Percentiles rank a stretch among this genome's conserved stretches.
These are phyloP conservation scores for Brachionus sp. DNA, from an alignment of 1,140 invertebrate species.

Conservation along the genomic window DNA sequence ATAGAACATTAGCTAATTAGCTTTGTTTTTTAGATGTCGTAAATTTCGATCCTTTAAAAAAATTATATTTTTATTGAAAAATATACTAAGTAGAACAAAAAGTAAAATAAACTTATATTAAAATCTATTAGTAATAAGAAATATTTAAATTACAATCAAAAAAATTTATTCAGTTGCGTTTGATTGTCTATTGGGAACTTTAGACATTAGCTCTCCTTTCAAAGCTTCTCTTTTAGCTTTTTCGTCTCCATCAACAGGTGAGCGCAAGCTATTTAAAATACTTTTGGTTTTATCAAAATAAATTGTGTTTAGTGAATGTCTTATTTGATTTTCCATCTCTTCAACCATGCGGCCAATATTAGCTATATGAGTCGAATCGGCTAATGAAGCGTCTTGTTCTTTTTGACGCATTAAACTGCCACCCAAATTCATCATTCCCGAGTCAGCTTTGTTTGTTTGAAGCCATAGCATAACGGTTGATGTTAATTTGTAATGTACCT, in stretches of 20 bases:
- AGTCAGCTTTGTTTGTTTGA: constrained; percentile 87
- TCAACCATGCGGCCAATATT: constrained; percentile 81
- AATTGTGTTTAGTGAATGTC: constrained; percentile 94
- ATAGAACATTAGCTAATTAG: not conserved
- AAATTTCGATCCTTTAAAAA: not conserved
- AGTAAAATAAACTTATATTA: not conserved
- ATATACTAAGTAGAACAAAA: not conserved
- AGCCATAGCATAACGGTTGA: constrained; percentile 99
- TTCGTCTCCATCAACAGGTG: constrained; percentile 41
- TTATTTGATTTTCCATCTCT: constrained; percentile 99
- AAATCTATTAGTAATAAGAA: not conserved
- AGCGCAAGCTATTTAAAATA: constrained; percentile 93
- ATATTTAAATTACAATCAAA: not conserved
- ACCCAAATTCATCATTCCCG: constrained; percentile 96
- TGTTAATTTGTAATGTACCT: constrained; percentile 96
- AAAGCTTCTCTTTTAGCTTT: constrained; percentile 42
- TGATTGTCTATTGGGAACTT: constrained; percentile 32
- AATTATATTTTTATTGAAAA: not conserved
- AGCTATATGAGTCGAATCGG: constrained; percentile 83
- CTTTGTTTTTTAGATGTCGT: not conserved
- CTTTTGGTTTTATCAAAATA: constrained; percentile 99
- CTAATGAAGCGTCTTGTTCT: constrained; percentile 81
- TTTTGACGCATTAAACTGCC: constrained; percentile 95
- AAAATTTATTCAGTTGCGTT: constrained; percentile 5
- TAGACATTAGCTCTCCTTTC: constrained; percentile 39